Evolutionary conservation across 2,888 invertebrate genomes (phyloP).

Genomic region (Oegoconia quadripuncta): DNA sequence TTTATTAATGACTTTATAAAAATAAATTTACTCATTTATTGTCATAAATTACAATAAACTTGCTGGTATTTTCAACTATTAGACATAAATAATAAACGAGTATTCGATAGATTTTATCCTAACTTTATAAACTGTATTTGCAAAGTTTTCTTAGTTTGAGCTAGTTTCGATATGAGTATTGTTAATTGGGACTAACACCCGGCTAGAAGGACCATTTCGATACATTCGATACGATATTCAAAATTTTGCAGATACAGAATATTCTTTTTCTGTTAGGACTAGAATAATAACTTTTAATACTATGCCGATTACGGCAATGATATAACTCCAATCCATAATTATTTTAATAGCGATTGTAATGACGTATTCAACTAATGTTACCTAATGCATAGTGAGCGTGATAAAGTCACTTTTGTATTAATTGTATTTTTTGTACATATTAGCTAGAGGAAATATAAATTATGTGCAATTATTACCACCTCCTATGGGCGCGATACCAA

Average conservation of each 20-base stretch:
- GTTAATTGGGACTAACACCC: neutral
- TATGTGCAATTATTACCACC: slow-evolving; percentile 72
- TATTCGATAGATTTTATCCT: neutral
- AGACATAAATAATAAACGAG: too few species aligned
- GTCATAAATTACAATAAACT: too few species aligned
- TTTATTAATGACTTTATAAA: neutral
- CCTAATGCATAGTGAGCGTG: slow-evolving; percentile 46
- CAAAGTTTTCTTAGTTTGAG: too few species aligned
- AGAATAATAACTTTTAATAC: neutral
- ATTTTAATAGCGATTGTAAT: slow-evolving; percentile 29
- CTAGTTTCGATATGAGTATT: neutral
- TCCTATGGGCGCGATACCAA: slow-evolving; percentile 69
- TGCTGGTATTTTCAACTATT: too few species aligned
- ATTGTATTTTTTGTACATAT: slow-evolving; percentile 73
- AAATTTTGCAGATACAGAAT: neutral
- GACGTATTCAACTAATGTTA: slow-evolving; percentile 46
- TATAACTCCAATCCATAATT: slow-evolving; percentile 25
- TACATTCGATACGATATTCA: neutral
- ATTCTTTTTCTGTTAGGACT: neutral
- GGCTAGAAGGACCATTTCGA: slow-evolving; percentile 8
- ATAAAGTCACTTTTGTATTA: slow-evolving; percentile 55
- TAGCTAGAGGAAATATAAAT: slow-evolving; percentile 67
- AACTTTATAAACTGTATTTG: neutral
- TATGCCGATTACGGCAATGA: slow-evolving; percentile 2
- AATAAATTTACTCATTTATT: too few species aligned